Evolutionary conservation across 2,797 vertebrate genomes (phyloP).

Genomic region (Myotis pilosus): DNA sequence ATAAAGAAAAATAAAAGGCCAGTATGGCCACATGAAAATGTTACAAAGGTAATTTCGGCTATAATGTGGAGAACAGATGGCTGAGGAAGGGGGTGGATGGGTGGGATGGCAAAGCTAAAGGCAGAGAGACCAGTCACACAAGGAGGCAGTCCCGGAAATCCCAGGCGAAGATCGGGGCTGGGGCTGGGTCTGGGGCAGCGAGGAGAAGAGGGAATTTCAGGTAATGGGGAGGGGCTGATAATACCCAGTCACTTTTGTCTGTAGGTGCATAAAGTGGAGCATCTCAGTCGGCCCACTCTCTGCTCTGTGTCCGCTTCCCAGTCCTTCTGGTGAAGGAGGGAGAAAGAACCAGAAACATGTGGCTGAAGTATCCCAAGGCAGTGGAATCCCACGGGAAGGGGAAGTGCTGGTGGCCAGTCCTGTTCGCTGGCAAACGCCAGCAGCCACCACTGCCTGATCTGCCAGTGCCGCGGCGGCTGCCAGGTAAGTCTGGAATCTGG

Average conservation of each 20-base stretch:
- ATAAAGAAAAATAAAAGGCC: neutral
- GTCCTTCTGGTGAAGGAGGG: neutral
- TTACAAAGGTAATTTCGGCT: neutral
- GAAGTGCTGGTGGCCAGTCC: neutral
- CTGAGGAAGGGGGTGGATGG: too few relatives aligned
- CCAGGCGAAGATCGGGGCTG: too few relatives aligned
- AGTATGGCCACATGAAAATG: neutral
- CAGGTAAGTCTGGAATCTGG: neutral
- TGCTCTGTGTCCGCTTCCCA: neutral
- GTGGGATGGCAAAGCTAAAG: neutral
- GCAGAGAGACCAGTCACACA: neutral
- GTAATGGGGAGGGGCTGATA: neutral
- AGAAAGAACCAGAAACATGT: neutral
- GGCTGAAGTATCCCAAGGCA: neutral
- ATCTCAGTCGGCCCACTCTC: neutral
- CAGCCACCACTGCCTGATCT: neutral
- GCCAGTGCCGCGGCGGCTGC: fast-evolving
- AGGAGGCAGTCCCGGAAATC: neutral
- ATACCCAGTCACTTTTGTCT: neutral
- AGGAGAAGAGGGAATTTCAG: neutral
- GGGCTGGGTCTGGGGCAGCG: too few relatives aligned
- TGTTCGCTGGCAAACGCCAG: neutral
- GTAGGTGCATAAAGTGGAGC: neutral
- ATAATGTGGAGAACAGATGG: neutral
- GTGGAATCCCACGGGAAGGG: neutral